These are phyloP conservation scores for Bubo bubo DNA, from an alignment of 2,113 vertebrate species.

Conservation along the genomic window DNA sequence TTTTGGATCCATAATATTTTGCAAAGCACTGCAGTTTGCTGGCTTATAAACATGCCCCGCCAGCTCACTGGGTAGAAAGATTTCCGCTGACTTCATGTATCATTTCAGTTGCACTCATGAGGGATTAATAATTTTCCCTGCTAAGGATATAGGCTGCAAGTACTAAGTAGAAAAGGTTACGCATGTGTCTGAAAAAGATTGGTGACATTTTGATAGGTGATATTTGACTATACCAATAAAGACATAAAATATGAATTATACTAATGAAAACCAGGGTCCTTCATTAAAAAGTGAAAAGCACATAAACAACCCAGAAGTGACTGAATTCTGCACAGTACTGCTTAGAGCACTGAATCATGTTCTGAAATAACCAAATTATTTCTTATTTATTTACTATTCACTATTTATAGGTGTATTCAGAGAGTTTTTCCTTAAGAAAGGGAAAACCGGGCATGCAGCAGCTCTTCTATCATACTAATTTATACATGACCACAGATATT, in stretches of 20 bases:
- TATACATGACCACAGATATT: not conserved
- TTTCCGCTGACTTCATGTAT: constrained; percentile 59
- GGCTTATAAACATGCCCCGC: not conserved
- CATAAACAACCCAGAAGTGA: not conserved
- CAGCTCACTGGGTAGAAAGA: constrained; percentile 5
- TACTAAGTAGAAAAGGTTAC: not conserved
- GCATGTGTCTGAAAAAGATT: not conserved
- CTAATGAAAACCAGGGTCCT: not conserved
- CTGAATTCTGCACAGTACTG: not conserved
- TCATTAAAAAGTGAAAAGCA: not conserved
- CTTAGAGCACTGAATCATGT: not conserved
- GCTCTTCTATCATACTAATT: not conserved
- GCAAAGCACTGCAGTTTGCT: constrained; percentile 46
- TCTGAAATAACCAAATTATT: not conserved
- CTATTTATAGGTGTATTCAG: not conserved
- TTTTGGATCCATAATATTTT: constrained; percentile 12
- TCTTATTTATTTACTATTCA: not conserved
- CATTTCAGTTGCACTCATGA: constrained; percentile 7
- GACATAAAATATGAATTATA: not conserved
- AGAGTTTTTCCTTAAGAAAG: not conserved
- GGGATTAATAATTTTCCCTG: constrained; percentile 35
- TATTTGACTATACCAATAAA: not conserved
- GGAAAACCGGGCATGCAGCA: not conserved
- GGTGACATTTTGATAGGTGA: not conserved
- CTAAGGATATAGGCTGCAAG: not conserved